These are phyloP conservation scores for Napeogenes inachia DNA, from an alignment of 2,888 invertebrate species.

Conservation along the genomic window DNA sequence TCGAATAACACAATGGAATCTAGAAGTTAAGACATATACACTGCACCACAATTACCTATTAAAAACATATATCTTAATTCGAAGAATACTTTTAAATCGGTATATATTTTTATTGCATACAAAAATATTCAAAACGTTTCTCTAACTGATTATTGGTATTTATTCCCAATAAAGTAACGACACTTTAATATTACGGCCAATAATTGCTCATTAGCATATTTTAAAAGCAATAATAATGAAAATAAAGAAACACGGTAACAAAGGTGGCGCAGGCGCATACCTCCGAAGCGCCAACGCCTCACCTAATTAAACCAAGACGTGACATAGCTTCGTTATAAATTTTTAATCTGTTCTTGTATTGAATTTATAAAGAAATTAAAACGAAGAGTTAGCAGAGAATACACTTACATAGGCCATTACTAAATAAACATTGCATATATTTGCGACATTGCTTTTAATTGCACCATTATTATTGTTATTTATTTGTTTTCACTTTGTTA, in stretches of 20 bases:
- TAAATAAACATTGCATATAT: constrained; percentile 3
- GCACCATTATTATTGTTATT: background rate
- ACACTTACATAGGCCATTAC: constrained; percentile 1
- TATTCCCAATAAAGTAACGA: constrained; percentile 16
- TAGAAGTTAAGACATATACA: too few species aligned
- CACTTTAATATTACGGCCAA: constrained; percentile 23
- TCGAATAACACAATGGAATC: too few species aligned
- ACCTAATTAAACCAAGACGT: constrained; percentile 70
- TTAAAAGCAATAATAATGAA: constrained; percentile 20
- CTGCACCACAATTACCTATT: too few species aligned
- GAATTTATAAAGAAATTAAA: constrained; percentile 48
- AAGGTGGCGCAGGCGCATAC: constrained; percentile 51
- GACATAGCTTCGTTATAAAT: constrained; percentile 67
- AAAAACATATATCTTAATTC: too few species aligned
- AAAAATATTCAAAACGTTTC: too few species aligned
- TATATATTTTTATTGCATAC: constrained; percentile 7
- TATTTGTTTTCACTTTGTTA: background rate
- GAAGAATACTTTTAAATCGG: background rate
- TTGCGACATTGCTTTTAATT: background rate
- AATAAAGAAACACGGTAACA: constrained; percentile 39
- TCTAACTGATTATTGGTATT: constrained; percentile 15
- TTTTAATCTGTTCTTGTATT: constrained; percentile 58
- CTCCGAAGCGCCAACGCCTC: constrained; percentile 45
- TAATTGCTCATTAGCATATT: constrained; percentile 30
- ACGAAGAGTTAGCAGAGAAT: constrained; percentile 31